phyloP scores from a whole-genome alignment of 2,797 vertebrate species.

The Pantherophis alleghaniensis region DNA sequence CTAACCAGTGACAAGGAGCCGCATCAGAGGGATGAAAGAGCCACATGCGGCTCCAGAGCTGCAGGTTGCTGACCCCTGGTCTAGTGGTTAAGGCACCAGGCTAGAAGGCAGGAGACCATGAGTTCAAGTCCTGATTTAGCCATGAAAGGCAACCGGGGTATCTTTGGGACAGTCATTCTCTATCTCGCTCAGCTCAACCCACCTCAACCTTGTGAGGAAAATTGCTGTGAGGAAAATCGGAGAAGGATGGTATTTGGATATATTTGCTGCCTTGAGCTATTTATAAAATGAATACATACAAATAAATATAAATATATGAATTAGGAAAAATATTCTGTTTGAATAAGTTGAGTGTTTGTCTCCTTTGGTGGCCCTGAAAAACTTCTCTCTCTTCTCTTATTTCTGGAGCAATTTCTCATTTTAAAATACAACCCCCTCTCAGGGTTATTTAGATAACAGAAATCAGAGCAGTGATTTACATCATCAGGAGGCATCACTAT shows the following conservation, averaged over 20 bases:
- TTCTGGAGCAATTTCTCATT: neutral
- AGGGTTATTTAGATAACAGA: neutral
- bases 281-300: neutral
- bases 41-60: too few species aligned
- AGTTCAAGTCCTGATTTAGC: neutral
- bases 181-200: too few species aligned
- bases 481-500: neutral
- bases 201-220: too few species aligned
- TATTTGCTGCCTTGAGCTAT: neutral
- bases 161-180: neutral
- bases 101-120: neutral
- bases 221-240: neutral
- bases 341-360: neutral
- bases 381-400: neutral
- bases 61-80: too few species aligned
- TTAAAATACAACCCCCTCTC: neutral
- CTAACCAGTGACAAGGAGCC: too few species aligned
- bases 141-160: neutral
- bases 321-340: neutral
- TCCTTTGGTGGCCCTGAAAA: neutral
- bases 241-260: neutral
- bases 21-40: too few species aligned
- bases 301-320: neutral
- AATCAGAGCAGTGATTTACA: neutral
- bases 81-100: neutral